These are phyloP conservation scores for Conus canariensis DNA, from an alignment of 2,888 invertebrate genomes.

Conservation along the genomic window DNA sequence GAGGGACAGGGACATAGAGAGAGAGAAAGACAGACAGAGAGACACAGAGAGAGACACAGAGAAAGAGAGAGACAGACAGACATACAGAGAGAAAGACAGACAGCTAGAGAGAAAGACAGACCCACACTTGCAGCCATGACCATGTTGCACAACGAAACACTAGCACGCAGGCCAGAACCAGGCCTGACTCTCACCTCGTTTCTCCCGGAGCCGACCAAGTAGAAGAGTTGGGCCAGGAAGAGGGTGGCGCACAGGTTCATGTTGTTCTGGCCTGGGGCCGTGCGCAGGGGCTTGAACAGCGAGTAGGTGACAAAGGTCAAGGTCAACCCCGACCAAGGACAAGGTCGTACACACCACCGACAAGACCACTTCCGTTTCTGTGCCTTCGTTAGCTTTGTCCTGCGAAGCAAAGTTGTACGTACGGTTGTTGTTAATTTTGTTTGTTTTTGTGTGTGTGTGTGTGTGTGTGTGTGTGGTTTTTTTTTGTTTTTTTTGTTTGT, in stretches of 20 bases:
- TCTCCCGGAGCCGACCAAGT: constrained; percentile 42
- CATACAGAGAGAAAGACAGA: too few species aligned
- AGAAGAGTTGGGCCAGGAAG: constrained; percentile 50
- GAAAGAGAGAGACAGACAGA: too few species aligned
- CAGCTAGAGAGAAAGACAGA: neutral
- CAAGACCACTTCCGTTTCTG: constrained; percentile 26
- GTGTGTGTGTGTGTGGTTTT: too few species aligned
- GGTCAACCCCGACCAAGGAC: constrained; percentile 48
- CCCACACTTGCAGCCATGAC: neutral
- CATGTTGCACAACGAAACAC: too few species aligned
- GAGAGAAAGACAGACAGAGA: neutral
- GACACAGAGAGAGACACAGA: neutral
- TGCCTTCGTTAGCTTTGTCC: neutral
- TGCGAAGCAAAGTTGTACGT: neutral
- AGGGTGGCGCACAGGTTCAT: constrained; percentile 49
- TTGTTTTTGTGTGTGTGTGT: too few species aligned
- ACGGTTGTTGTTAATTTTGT: too few species aligned
- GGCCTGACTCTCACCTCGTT: constrained; percentile 25
- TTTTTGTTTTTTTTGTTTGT: too few species aligned
- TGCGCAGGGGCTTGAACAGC: constrained; percentile 47
- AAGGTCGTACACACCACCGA: constrained; percentile 47
- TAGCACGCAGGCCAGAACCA: neutral
- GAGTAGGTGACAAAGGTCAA: constrained; percentile 49
- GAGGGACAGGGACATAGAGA: too few species aligned
- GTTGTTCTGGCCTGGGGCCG: constrained; percentile 55